These are phyloP conservation scores for Hoplostethus atlanticus DNA, from an alignment of 2,797 vertebrate genomes.

Conservation along the genomic window DNA sequence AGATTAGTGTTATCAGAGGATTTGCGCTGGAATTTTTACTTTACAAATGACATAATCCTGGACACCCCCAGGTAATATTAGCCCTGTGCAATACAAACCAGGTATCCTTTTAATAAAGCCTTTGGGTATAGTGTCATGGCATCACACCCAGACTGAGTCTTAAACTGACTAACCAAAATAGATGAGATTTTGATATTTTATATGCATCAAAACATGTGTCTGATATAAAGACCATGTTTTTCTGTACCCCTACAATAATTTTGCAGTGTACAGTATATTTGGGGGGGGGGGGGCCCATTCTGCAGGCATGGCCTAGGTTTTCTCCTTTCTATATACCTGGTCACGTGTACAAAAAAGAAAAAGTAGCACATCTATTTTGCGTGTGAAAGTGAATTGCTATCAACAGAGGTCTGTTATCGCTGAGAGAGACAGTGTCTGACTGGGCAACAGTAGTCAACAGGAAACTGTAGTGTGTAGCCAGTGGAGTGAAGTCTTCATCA, in stretches of 20 bases:
- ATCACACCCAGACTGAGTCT: neutral
- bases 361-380: neutral
- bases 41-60: neutral
- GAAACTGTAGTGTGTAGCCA: constrained; percentile 68
- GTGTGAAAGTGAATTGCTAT: neutral
- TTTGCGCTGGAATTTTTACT: no score
- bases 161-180: neutral
- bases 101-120: neutral
- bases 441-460: constrained; percentile 83
- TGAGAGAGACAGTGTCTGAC: constrained; percentile 83
- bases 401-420: constrained; percentile 55
- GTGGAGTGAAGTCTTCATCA: constrained; percentile 63
- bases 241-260: neutral
- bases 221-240: neutral
- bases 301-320: constrained; percentile 28
- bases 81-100: constrained; percentile 1
- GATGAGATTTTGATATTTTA: neutral
- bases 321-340: no score
- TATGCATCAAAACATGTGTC: neutral
- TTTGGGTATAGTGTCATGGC: neutral
- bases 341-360: neutral
- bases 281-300: neutral
- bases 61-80: neutral
- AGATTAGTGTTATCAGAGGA: neutral
- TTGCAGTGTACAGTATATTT: constrained; percentile 25